Evolutionary conservation across 1,140 invertebrate species (phyloP).

Genomic region (Macrobrachium nipponense): DNA sequence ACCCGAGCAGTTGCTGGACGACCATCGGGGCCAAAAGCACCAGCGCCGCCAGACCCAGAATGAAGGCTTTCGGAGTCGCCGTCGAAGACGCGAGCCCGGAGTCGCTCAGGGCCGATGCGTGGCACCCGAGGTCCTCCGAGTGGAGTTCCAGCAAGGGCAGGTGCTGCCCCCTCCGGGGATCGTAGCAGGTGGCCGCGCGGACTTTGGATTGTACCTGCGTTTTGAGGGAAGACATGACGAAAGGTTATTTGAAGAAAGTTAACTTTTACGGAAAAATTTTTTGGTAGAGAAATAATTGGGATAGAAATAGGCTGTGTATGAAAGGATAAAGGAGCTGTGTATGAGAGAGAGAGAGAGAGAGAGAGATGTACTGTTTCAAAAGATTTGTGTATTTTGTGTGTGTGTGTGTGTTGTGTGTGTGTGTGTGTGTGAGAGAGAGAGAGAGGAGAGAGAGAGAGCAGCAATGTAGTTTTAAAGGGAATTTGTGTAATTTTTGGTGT

Average conservation of each 20-base stretch:
- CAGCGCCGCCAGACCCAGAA: not conserved
- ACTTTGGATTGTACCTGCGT: slow-evolving; percentile 69
- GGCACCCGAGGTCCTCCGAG: slow-evolving; percentile 80
- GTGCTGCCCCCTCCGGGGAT: slow-evolving; percentile 73
- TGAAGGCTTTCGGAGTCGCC: slow-evolving; percentile 19
- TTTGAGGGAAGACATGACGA: not conserved
- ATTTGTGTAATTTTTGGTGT: too few relatives aligned
- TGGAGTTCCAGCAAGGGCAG: slow-evolving; percentile 79
- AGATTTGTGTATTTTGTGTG: too few relatives aligned
- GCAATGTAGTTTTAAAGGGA: too few relatives aligned
- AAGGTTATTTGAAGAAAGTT: not conserved
- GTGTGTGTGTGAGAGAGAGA: not conserved
- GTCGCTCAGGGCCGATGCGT: slow-evolving; percentile 78
- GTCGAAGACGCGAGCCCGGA: slow-evolving; percentile 46
- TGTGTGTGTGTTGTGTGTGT: not conserved
- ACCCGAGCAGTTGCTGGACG: not conserved
- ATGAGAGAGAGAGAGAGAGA: slow-evolving; percentile 30
- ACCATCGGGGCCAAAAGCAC: slow-evolving; percentile 4
- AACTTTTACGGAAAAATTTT: not conserved
- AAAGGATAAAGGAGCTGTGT: not conserved
- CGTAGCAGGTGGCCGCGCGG: slow-evolving; percentile 75
- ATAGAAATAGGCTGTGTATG: not conserved
- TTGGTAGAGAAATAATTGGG: not conserved
- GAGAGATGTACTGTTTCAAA: too few relatives aligned
- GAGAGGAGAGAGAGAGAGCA: slow-evolving; percentile 33